Percentiles rank a stretch among this genome's conserved stretches.
Evolutionary conservation across 2,113 vertebrate genomes (phyloP).

Genomic region (Neotoma lepida): DNA sequence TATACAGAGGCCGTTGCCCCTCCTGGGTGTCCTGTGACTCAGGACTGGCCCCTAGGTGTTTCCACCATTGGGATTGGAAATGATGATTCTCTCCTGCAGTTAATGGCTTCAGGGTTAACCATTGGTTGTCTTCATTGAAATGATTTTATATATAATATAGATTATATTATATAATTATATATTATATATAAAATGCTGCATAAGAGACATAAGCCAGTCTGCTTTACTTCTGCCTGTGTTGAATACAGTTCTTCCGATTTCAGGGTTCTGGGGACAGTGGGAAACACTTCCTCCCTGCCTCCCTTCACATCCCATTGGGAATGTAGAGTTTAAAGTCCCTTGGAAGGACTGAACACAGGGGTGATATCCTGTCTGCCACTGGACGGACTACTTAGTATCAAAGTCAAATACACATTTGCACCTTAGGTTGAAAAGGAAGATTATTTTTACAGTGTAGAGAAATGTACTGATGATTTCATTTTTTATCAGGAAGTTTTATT

Average conservation of each 20-base stretch:
- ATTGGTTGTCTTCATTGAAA: not conserved
- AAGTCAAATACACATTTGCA: not conserved
- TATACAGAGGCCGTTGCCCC: rapidly evolving
- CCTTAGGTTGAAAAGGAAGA: not conserved
- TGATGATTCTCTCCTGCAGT: not conserved
- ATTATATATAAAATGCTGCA: not conserved
- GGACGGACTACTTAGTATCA: not conserved
- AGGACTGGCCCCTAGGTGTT: rapidly evolving
- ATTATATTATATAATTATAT: no score
- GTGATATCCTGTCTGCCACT: not conserved
- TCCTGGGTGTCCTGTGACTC: rapidly evolving
- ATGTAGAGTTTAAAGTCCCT: not conserved
- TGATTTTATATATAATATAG: no score
- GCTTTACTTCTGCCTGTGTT: not conserved
- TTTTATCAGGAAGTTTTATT: not conserved
- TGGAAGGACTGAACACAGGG: not conserved
- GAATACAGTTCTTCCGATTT: not conserved
- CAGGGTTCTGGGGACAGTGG: not conserved
- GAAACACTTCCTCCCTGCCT: not conserved
- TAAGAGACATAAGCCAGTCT: not conserved
- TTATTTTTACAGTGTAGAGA: not conserved
- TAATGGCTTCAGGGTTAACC: not conserved
- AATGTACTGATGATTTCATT: not conserved
- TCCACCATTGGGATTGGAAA: not conserved
- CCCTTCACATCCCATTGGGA: not conserved